These are phyloP conservation scores for Otus sunia DNA, from an alignment of 2,113 vertebrate species.

Conservation along the genomic window DNA sequence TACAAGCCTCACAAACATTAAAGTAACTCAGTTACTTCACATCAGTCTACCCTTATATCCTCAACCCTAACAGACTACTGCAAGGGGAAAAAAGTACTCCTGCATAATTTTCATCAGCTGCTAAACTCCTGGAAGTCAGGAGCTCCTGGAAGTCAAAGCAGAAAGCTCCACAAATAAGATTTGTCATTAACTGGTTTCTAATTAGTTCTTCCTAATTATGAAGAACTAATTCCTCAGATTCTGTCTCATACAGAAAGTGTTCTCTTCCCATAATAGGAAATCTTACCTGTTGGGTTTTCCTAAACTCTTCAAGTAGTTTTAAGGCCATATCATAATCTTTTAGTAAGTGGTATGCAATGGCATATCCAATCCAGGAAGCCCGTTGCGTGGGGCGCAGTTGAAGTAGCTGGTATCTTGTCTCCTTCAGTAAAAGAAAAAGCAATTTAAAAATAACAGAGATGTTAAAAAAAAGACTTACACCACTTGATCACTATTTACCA, in stretches of 20 bases:
- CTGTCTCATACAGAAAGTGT: not conserved
- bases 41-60: not conserved
- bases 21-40: not conserved
- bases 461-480: not conserved
- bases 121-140: not conserved
- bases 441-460: not conserved
- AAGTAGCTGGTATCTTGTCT: constrained; percentile 79
- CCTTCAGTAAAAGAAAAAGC: constrained; percentile 55
- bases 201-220: not conserved
- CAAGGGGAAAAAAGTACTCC: not conserved
- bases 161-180: not conserved
- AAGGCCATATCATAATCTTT: constrained; percentile 82
- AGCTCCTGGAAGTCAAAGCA: not conserved
- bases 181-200: not conserved
- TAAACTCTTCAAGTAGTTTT: constrained; percentile 81
- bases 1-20: not conserved
- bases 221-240: not conserved
- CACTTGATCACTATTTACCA: not conserved
- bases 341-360: constrained; percentile 79
- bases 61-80: not conserved
- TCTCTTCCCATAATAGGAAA: not conserved
- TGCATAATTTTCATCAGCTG: not conserved
- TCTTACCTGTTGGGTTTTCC: constrained; percentile 81
- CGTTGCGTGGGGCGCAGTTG: constrained; percentile 78
- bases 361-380: constrained; percentile 82